These are phyloP conservation scores for Scaptomyza montana DNA, from an alignment of 1,140 invertebrate genomes.

Conservation along the genomic window DNA sequence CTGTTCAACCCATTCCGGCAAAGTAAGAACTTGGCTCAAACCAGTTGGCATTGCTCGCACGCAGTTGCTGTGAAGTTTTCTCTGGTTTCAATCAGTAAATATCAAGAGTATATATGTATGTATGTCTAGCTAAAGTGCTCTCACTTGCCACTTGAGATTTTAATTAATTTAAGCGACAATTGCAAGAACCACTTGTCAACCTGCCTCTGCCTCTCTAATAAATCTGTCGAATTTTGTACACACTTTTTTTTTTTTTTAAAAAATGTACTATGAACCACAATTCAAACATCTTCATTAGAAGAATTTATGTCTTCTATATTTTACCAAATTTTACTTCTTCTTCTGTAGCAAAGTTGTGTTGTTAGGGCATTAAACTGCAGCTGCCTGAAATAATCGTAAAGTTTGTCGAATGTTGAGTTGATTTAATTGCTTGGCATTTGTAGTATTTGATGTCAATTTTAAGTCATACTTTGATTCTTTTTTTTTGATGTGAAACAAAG, in stretches of 20 bases:
- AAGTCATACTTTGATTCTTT: not conserved
- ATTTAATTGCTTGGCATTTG: slow-evolving; percentile 39
- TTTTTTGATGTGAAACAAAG: slow-evolving; percentile 12
- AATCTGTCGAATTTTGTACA: not conserved
- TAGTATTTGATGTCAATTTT: slow-evolving; percentile 23
- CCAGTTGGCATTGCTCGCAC: slow-evolving; percentile 55
- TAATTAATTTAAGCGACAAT: slow-evolving; percentile 46
- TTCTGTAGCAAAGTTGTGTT: too few relatives aligned
- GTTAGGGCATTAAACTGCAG: slow-evolving; percentile 25
- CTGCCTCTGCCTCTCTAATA: not conserved
- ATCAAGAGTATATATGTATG: slow-evolving; percentile 11
- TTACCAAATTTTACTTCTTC: not conserved
- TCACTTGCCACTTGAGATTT: slow-evolving; percentile 43
- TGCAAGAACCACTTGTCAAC: not conserved
- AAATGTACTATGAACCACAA: too few relatives aligned
- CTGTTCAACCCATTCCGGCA: not conserved
- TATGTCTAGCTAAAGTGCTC: slow-evolving; percentile 15
- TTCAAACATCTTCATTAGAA: too few relatives aligned
- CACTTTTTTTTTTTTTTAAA: too few relatives aligned
- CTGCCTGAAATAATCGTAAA: slow-evolving; percentile 22
- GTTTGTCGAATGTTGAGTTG: slow-evolving; percentile 19
- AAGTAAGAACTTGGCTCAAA: slow-evolving; percentile 40
- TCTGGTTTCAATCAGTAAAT: slow-evolving; percentile 52
- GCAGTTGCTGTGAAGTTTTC: slow-evolving; percentile 54
- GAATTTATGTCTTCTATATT: not conserved